A percentile compares a stretch with the other conserved stretches of the same genome.
Evolutionary conservation across 2,888 invertebrate genomes (phyloP).

Genomic region (Chaitophorus viminalis): DNA sequence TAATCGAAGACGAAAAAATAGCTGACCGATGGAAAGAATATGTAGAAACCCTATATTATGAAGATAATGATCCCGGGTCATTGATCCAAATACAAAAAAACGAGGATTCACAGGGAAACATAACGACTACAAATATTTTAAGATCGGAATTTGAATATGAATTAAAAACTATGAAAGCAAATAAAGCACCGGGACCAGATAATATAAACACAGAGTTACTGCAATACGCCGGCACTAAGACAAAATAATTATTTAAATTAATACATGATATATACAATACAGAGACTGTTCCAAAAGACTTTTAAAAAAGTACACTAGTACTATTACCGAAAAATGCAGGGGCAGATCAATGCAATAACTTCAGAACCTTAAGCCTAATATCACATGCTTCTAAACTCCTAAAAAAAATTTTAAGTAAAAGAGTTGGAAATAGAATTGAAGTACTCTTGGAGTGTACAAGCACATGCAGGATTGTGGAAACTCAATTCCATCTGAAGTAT

Average conservation of each 20-base stretch:
- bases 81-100: slow-evolving; percentile 6
- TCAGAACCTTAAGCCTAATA: slow-evolving; percentile 12
- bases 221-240: slow-evolving; percentile 3
- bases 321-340: neutral
- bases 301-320: slow-evolving; percentile 10
- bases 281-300: slow-evolving; percentile 3
- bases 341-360: slow-evolving; percentile 10
- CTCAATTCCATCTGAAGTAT: too few relatives aligned
- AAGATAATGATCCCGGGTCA: slow-evolving; percentile 4
- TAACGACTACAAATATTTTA: slow-evolving; percentile 4
- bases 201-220: slow-evolving; percentile 20
- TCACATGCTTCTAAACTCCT: slow-evolving; percentile 21
- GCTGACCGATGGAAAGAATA: slow-evolving; percentile 21
- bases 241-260: slow-evolving; percentile 1
- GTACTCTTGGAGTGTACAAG: too few relatives aligned
- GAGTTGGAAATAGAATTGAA: slow-evolving; percentile 1
- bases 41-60: neutral
- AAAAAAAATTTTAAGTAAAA: slow-evolving; percentile 14
- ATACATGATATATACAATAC: slow-evolving; percentile 6
- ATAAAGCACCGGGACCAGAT: slow-evolving; percentile 1
- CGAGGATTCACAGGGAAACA: neutral
- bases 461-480: too few relatives aligned
- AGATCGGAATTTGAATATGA: neutral
- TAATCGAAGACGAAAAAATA: slow-evolving; percentile 11
- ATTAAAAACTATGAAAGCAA: slow-evolving; percentile 6